Percentiles rank a stretch among this genome's conserved stretches.
Conservation (phyloP, 1,140 invertebrate genomes). For the Leptinotarsa lineolata region DNA sequence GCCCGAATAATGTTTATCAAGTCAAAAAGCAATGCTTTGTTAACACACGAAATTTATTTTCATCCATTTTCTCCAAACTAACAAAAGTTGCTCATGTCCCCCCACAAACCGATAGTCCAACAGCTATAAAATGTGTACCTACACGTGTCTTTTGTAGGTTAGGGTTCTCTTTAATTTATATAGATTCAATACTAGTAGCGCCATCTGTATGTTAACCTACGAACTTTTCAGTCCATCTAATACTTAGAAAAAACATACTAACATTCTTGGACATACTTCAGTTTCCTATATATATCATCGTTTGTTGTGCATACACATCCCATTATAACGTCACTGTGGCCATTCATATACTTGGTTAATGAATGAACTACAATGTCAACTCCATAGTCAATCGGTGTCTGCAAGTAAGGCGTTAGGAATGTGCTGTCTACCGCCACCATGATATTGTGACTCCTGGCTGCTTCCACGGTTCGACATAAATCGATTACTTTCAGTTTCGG, state of each 20-base stretch:
- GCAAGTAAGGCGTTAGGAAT: conserved; percentile 92
- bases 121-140: too few relatives aligned
- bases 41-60: too few relatives aligned
- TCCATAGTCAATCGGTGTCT: conserved; percentile 87
- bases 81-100: too few relatives aligned
- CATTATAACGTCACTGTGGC: conserved; percentile 97
- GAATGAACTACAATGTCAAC: conserved; percentile 94
- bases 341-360: conserved; percentile 98
- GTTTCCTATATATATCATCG: conserved; percentile 70
- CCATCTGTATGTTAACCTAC: too few relatives aligned
- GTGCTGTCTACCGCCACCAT: conserved; percentile 96
- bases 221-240: too few relatives aligned
- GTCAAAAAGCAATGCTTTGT: too few relatives aligned
- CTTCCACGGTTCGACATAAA: conserved; percentile 74
- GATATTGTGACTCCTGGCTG: conserved; percentile 66
- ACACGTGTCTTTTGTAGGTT: too few relatives aligned
- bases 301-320: conserved; percentile 80
- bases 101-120: too few relatives aligned
- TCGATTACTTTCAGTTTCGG: conserved; percentile 91
- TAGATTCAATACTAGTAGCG: too few relatives aligned
- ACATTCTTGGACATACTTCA: conserved; percentile 92
- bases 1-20: too few relatives aligned
- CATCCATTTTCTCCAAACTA: too few relatives aligned
- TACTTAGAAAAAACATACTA: conserved; percentile 43
- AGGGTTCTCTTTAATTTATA: too few relatives aligned